A percentile compares a stretch with the other conserved stretches of the same genome.
Conservation (phyloP, 1,140 invertebrate genomes). For the Anastrepha obliqua region DNA sequence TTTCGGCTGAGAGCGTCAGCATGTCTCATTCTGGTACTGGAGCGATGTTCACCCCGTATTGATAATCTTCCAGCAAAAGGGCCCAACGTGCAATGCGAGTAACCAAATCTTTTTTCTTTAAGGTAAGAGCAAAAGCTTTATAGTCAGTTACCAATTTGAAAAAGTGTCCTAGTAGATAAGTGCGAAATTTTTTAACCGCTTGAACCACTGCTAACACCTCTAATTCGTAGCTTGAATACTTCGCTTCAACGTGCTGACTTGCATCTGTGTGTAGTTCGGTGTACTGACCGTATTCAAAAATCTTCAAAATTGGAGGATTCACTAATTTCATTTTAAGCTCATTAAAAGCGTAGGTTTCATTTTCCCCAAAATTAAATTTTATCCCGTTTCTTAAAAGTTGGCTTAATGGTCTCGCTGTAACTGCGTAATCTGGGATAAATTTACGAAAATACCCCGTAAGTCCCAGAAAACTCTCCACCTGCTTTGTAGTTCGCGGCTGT, state of each 20-base stretch:
- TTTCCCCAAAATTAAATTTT: too few relatives aligned
- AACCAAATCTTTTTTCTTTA: constrained; percentile 54
- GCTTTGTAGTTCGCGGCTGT: constrained; percentile 60
- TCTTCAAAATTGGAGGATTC: constrained; percentile 63
- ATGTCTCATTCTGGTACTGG: constrained; percentile 61
- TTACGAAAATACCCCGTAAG: constrained; percentile 68
- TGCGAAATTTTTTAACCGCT: constrained; percentile 60
- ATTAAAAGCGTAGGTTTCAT: constrained; percentile 61
- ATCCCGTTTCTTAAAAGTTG: constrained; percentile 56
- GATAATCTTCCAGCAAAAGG: constrained; percentile 64
- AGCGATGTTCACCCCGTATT: constrained; percentile 64
- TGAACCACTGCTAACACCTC: constrained; percentile 63
- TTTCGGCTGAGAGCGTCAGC: constrained; percentile 65
- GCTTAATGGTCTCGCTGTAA: constrained; percentile 63
- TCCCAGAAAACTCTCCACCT: constrained; percentile 65
- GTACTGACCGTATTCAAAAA: constrained; percentile 60
- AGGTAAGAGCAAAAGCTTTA: constrained; percentile 55
- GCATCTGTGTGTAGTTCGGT: constrained; percentile 66
- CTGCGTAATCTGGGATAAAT: constrained; percentile 64
- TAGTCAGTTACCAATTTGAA: constrained; percentile 64
- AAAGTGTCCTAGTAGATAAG: constrained; percentile 61
- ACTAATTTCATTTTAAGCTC: constrained; percentile 62
- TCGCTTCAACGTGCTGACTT: constrained; percentile 57
- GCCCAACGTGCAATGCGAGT: constrained; percentile 61
- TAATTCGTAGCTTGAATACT: constrained; percentile 64